Percentiles rank a stretch among this genome's conserved stretches.
phyloP scores from a whole-genome alignment of 2,888 invertebrate genomes.

The Dynastes tityus region DNA sequence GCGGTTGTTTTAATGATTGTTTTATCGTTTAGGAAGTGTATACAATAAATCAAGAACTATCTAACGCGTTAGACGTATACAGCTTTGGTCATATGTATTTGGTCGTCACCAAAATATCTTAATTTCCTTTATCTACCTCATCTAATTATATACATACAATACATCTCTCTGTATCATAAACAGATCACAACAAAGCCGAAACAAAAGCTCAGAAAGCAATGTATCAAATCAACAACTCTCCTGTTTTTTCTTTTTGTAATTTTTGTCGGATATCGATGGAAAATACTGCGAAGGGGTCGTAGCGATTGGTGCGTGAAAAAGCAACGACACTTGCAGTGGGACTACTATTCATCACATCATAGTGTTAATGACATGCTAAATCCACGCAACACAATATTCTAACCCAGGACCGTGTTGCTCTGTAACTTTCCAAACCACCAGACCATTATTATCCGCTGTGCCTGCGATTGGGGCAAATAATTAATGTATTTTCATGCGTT shows the following conservation, averaged over 20 bases:
- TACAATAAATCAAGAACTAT: constrained; percentile 14
- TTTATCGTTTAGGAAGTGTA: constrained; percentile 9
- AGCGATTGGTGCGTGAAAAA: constrained; percentile 68
- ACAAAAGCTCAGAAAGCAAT: neutral
- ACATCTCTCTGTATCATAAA: neutral
- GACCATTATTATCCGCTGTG: constrained; percentile 45
- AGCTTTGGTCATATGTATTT: neutral
- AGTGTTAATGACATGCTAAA: constrained; percentile 70
- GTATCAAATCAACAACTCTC: constrained; percentile 47
- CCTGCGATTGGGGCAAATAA: constrained; percentile 63
- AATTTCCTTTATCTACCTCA: no score
- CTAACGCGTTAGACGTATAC: neutral
- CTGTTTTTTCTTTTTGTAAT: constrained; percentile 36
- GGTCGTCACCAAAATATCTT: no score
- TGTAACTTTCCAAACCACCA: constrained; percentile 20
- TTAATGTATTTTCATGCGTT: constrained; percentile 64
- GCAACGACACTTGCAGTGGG: constrained; percentile 68
- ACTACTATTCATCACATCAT: constrained; percentile 68
- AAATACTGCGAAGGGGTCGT: constrained; percentile 54
- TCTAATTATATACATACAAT: neutral
- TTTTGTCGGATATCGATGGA: constrained; percentile 48
- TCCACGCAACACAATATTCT: constrained; percentile 65
- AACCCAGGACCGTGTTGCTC: constrained; percentile 53
- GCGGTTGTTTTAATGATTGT: constrained; percentile 30
- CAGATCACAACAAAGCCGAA: neutral